These are phyloP conservation scores for Nesoenas mayeri DNA, from an alignment of 2,113 vertebrate species.

Conservation along the genomic window DNA sequence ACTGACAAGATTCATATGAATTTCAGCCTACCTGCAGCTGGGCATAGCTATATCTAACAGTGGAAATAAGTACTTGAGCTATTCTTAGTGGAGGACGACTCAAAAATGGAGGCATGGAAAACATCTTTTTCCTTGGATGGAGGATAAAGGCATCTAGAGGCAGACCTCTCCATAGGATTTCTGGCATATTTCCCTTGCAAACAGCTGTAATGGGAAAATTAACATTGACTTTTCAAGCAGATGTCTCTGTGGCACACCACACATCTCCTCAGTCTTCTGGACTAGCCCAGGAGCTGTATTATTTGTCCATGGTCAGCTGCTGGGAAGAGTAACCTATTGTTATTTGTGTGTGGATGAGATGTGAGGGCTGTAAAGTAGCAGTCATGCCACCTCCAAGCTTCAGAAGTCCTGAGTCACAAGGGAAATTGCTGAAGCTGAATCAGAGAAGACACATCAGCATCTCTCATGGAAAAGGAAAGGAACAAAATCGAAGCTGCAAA, in stretches of 20 bases:
- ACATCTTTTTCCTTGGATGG: not conserved
- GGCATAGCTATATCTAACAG: not conserved
- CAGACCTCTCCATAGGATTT: not conserved
- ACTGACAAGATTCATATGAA: not conserved
- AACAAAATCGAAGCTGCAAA: not conserved
- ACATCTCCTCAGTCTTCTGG: not conserved
- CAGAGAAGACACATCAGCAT: not conserved
- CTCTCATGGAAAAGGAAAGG: not conserved
- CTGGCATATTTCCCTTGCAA: not conserved
- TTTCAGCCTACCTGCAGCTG: not conserved
- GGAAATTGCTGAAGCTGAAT: not conserved
- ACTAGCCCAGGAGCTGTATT: not conserved
- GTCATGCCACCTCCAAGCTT: not conserved
- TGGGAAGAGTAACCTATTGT: not conserved
- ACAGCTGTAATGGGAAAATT: not conserved
- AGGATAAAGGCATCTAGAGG: not conserved
- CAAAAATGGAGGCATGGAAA: not conserved
- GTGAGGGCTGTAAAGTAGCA: not conserved
- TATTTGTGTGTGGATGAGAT: not conserved
- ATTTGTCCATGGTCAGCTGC: not conserved
- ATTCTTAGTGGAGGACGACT: not conserved
- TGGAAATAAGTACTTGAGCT: not conserved
- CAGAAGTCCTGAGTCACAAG: not conserved
- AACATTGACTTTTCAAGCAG: not conserved
- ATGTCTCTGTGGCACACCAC: not conserved